Evolutionary conservation across 1,140 invertebrate genomes (phyloP).

Genomic region (Drosophila littoralis): DNA sequence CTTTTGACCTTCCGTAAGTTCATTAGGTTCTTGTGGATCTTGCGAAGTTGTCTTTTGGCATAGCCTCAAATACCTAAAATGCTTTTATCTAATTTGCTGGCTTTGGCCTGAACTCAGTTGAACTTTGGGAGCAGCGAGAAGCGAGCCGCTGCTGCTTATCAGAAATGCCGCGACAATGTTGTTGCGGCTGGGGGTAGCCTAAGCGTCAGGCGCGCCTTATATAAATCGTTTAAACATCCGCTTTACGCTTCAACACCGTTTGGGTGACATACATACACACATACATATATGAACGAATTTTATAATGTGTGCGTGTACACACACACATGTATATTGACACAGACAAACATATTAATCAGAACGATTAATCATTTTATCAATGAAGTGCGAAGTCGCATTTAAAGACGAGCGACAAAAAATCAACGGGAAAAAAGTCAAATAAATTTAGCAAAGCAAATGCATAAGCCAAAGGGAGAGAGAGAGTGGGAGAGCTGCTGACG

Average conservation of each 20-base stretch:
- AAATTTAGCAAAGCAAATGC: slow-evolving; percentile 15
- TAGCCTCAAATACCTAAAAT: slow-evolving; percentile 7
- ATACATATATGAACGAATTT: slow-evolving; percentile 32
- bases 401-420: slow-evolving; percentile 26
- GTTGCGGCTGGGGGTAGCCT: slow-evolving; percentile 12
- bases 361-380: slow-evolving; percentile 82
- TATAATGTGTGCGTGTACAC: not conserved
- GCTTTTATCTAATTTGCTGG: slow-evolving; percentile 19
- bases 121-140: slow-evolving; percentile 10
- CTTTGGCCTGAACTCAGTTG: slow-evolving; percentile 33
- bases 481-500: slow-evolving; percentile 36
- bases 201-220: slow-evolving; percentile 16
- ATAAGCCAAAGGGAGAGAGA: slow-evolving; percentile 4
- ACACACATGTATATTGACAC: not conserved
- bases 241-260: slow-evolving; percentile 53
- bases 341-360: slow-evolving; percentile 55
- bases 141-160: slow-evolving; percentile 10
- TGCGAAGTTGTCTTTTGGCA: not conserved
- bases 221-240: slow-evolving; percentile 73
- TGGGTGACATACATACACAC: slow-evolving; percentile 39
- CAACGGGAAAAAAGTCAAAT: slow-evolving; percentile 22
- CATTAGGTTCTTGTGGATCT: not conserved
- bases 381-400: slow-evolving; percentile 66
- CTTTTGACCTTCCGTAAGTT: not conserved
- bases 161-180: slow-evolving; percentile 42